Evolutionary conservation across 2,797 vertebrate species (phyloP).

Genomic region (Myotis myotis): DNA sequence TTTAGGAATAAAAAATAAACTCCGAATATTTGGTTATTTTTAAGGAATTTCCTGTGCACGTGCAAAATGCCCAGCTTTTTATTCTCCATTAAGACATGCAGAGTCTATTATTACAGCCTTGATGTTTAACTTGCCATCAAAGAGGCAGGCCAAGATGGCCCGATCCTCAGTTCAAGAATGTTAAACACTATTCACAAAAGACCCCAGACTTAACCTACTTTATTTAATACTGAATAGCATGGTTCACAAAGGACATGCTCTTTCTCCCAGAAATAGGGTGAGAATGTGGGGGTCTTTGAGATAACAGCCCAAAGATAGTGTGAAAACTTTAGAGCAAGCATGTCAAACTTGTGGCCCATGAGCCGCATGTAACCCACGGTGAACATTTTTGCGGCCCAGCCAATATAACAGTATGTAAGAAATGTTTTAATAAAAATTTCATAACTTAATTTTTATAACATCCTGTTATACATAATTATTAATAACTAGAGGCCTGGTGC

Average conservation of each 20-base stretch:
- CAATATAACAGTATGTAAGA: too few relatives aligned
- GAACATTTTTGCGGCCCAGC: too few relatives aligned
- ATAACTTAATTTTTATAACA: too few relatives aligned
- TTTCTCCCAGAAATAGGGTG: slow-evolving; percentile 23
- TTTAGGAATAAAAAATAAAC: slow-evolving; percentile 76
- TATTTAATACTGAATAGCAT: not conserved
- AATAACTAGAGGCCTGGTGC: too few relatives aligned
- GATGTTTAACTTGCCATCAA: slow-evolving; percentile 74
- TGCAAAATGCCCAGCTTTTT: slow-evolving; percentile 69
- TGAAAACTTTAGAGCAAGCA: not conserved
- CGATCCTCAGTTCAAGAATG: slow-evolving; percentile 71
- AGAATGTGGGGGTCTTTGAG: not conserved
- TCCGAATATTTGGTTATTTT: slow-evolving; percentile 71
- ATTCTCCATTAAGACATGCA: slow-evolving; percentile 63
- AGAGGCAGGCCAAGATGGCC: slow-evolving; percentile 51
- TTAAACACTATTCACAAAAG: slow-evolving; percentile 61
- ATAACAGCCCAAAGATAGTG: not conserved
- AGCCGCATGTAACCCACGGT: too few relatives aligned
- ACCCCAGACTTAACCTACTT: slow-evolving; percentile 34
- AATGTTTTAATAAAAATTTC: too few relatives aligned
- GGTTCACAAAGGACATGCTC: not conserved
- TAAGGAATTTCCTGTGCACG: slow-evolving; percentile 75
- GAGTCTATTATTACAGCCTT: slow-evolving; percentile 68
- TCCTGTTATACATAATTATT: too few relatives aligned
- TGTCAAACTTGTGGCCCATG: too few relatives aligned